phyloP scores from a whole-genome alignment of 1,140 invertebrate genomes.

The Manduca sexta region DNA sequence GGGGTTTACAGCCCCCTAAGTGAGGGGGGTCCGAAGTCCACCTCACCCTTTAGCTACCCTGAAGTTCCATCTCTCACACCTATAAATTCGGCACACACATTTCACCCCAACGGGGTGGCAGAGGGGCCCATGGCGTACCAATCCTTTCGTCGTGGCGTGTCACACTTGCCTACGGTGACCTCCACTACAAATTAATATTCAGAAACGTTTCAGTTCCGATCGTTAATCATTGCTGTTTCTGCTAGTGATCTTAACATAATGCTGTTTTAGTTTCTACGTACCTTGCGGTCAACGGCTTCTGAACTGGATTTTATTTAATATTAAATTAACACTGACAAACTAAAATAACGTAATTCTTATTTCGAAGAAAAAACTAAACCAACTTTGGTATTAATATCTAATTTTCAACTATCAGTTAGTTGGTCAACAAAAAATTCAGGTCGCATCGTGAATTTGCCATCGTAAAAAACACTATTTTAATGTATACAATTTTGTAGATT shows the following conservation, averaged over 20 bases:
- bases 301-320: too few species aligned
- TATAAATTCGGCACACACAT: slow-evolving; percentile 70
- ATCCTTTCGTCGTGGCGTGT: slow-evolving; percentile 67
- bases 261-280: background rate
- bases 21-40: slow-evolving; percentile 64
- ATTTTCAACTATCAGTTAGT: too few species aligned
- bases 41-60: slow-evolving; percentile 70
- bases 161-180: slow-evolving; percentile 66
- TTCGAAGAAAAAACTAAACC: too few species aligned
- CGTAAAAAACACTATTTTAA: too few species aligned
- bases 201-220: slow-evolving; percentile 63
- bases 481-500: too few species aligned
- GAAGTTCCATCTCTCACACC: slow-evolving; percentile 72
- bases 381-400: too few species aligned
- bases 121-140: slow-evolving; percentile 55
- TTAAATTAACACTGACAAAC: too few species aligned
- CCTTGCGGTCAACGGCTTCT: background rate
- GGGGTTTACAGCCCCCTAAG: slow-evolving; percentile 53
- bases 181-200: slow-evolving; percentile 72
- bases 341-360: too few species aligned
- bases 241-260: slow-evolving; percentile 27
- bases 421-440: too few species aligned
- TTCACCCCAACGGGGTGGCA: slow-evolving; percentile 47
- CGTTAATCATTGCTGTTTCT: slow-evolving; percentile 62
- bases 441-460: too few species aligned